Evolutionary conservation across 2,888 invertebrate species (phyloP), one percentile per base, ranked within the genome.

Genomic region (Thelaira solivaga): DNA sequence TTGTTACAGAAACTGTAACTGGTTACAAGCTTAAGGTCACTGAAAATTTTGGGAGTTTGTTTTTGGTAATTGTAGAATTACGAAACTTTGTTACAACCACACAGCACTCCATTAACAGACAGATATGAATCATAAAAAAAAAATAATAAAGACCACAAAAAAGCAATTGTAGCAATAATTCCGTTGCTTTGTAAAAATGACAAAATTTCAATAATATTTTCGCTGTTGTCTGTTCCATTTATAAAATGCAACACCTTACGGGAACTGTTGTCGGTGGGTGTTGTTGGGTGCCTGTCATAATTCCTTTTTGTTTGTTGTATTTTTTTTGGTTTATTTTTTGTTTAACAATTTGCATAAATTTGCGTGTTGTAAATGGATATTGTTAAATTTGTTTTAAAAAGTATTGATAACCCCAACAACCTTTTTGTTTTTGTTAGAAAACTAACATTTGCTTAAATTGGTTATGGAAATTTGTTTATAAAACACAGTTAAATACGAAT

Each of bases 11-110:
- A 67, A 59, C 45, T 74, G n/a, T 51, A 53, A 65, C 53, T 61
- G 67, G 55, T 49, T 49, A 34, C 39, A 41, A 45, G 24, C 51
- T 74, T 69, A 74, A 78, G 73, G 69, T 65, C 65, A 71, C 53
- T 36, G 13, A 53, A 62, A 39, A 45, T 51, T 61, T 24, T 20
- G 18, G 10, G 29, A 24, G 13, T 59, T 45, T 45, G 24, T 71
- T 47, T 64, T 55, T 36, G 13, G 47, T 51, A 47, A 62, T 62
- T 45, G 39, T n/a, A 47, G 13, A 45, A 31, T 74, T 74, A 67
- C 67, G 53, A 74, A 53, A 67, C 3, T 36, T 51, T 51, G 20
- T 57, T 34, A 29, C 29, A 65, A 53, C 51, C 49, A 34, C 31
- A 64, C 26, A 18, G 22, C 29, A 49, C 11, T 24, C 4, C 7